Evolutionary conservation across 2,797 vertebrate genomes (phyloP).

Genomic region (Chelon labrosus): DNA sequence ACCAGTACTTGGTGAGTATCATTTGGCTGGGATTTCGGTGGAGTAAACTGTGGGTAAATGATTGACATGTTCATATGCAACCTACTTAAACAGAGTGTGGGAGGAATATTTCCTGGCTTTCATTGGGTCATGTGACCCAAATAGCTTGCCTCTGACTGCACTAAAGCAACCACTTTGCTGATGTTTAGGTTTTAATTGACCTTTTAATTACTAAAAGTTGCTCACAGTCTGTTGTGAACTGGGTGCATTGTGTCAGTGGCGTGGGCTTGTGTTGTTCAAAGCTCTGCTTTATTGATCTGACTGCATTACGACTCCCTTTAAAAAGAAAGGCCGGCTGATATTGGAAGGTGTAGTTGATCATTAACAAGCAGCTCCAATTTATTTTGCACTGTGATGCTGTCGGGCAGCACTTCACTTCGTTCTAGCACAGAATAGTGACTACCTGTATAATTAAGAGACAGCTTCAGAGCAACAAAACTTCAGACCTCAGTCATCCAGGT

Average conservation of each 20-base stretch:
- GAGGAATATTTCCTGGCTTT: conserved; percentile 49
- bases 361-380: conserved; percentile 78
- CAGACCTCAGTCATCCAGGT: conserved; percentile 65
- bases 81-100: conserved; percentile 59
- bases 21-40: conserved; percentile 38
- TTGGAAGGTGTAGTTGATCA: conserved; percentile 75
- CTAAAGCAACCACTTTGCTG: neutral
- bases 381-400: conserved; percentile 75
- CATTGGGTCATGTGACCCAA: conserved; percentile 69
- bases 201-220: neutral
- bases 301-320: conserved; percentile 23
- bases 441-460: conserved; percentile 3
- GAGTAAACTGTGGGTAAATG: conserved; percentile 75
- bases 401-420: conserved; percentile 75
- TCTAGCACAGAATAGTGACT: conserved; percentile 43
- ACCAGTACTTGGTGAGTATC: conserved; percentile 22
- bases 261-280: neutral
- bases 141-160: conserved; percentile 34
- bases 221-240: neutral
- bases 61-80: conserved; percentile 68
- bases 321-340: conserved; percentile 42
- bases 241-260: neutral
- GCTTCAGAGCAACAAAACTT: conserved; percentile 46
- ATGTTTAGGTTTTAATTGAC: neutral
- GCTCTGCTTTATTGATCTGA: conserved; percentile 6